Evolutionary conservation across 2,113 vertebrate species (phyloP).

Genomic region (Macheiramphus alcinus): DNA sequence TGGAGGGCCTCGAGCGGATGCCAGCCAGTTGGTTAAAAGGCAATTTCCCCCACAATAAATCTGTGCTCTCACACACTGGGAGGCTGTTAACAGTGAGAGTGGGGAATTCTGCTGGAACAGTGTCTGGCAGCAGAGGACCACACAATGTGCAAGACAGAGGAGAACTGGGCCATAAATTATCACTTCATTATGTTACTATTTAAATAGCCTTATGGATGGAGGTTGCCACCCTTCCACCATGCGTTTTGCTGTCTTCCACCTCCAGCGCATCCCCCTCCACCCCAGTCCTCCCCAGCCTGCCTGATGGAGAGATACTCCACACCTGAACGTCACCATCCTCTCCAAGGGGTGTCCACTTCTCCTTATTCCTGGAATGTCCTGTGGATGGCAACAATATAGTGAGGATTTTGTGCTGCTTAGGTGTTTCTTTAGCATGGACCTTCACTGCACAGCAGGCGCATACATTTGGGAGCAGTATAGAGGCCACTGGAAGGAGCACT

Average conservation of each 20-base stretch:
- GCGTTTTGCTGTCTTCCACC: background rate
- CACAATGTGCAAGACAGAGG: background rate
- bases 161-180: background rate
- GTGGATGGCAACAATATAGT: background rate
- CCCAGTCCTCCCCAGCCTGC: background rate
- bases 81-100: background rate
- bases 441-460: background rate
- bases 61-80: background rate
- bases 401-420: background rate
- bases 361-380: background rate
- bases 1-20: background rate
- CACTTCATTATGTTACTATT: background rate
- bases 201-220: background rate
- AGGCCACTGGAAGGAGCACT: background rate
- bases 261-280: background rate
- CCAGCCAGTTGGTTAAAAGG: background rate
- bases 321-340: background rate
- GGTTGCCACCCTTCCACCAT: background rate
- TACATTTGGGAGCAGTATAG: rapidly evolving
- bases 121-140: slow-evolving; percentile 12
- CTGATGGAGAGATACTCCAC: background rate
- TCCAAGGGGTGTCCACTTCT: background rate
- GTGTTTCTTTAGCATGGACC: background rate
- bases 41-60: background rate
- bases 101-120: background rate